Evolutionary conservation across 2,797 vertebrate species (phyloP), one percentile per base, ranked within the genome.

Genomic region (Spondyliosoma cantharus): DNA sequence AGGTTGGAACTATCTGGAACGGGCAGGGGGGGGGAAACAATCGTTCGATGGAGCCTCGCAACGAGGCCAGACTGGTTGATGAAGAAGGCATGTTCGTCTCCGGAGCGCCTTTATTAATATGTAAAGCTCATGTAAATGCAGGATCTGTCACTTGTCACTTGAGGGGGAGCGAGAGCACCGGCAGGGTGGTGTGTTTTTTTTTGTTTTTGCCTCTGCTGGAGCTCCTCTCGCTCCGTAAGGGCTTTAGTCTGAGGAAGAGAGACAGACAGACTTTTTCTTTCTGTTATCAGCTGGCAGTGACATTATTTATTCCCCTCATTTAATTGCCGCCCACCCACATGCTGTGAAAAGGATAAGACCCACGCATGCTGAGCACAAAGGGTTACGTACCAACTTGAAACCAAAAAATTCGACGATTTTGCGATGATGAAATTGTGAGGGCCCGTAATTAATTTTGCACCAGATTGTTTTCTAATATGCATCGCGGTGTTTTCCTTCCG

Each of bases 261-360:
- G 81, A 86, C 77, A 78, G 85, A 88, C 81, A 82, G 81, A 92
- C 54, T 50, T 78, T 68, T 50, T 46, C 69, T 87, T 76, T 87
- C 83, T 68, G 83, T 85, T 87, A 91, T 93, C 90, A 90, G 78
- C 87, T 89, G 90, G 85, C 83, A 80, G 81, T 73, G 82, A 82
- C 86, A 84, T 91, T 85, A 91, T 93, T 89, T 93, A 92, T 90
- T 87, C 89, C 83, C 81, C 82, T 92, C 78, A 81, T 91, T 91
- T 90, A 92, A 92, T 90, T 92, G 83, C 86, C 88, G 83, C 83
- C 89, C 85, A 85, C 91, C 87, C 84, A 89, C 89, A 69, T 66
- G 48, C 60, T 76, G 80, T 74, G 80, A 78, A 71, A 74, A 71
- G 77, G 78, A 88, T 77, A 66, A 82, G 42, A 74, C 85, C 78